These are phyloP conservation scores for Callipepla squamata DNA, from an alignment of 2,113 vertebrate genomes.

Conservation along the genomic window DNA sequence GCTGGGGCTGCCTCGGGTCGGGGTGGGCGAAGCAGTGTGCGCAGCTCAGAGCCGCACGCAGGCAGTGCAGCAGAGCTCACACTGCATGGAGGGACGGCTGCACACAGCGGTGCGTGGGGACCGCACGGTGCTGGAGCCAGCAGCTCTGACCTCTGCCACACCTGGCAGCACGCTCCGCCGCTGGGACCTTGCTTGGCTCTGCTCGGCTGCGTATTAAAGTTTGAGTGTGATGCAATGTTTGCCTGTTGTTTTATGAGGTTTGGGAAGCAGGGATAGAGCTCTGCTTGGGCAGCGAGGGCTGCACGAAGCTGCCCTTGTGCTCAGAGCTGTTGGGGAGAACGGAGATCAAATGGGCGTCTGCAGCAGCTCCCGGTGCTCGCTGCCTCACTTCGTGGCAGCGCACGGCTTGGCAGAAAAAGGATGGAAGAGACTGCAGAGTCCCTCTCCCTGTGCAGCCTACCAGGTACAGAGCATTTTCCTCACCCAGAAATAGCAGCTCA, in stretches of 20 bases:
- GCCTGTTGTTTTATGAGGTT: neutral
- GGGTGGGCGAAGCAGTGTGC: neutral
- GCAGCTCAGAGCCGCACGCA: neutral
- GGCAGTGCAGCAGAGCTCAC: too few relatives aligned
- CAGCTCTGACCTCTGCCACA: neutral
- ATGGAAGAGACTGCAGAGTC: accelerated
- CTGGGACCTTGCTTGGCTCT: neutral
- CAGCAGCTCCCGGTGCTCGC: accelerated
- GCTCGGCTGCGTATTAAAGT: neutral
- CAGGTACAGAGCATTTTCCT: neutral
- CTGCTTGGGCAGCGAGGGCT: neutral
- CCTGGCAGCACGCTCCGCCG: neutral
- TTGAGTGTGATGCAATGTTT: conserved; percentile 14
- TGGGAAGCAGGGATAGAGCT: neutral
- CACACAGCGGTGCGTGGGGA: neutral
- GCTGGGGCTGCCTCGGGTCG: neutral
- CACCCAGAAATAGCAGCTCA: neutral
- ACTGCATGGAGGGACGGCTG: neutral
- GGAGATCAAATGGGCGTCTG: neutral
- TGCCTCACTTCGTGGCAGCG: accelerated
- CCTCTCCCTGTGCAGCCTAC: accelerated
- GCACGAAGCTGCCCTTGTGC: neutral
- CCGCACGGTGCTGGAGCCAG: accelerated
- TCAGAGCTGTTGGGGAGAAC: accelerated
- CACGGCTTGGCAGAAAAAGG: accelerated